These are phyloP conservation scores for Emys orbicularis DNA, from an alignment of 2,797 vertebrate genomes.

Conservation along the genomic window DNA sequence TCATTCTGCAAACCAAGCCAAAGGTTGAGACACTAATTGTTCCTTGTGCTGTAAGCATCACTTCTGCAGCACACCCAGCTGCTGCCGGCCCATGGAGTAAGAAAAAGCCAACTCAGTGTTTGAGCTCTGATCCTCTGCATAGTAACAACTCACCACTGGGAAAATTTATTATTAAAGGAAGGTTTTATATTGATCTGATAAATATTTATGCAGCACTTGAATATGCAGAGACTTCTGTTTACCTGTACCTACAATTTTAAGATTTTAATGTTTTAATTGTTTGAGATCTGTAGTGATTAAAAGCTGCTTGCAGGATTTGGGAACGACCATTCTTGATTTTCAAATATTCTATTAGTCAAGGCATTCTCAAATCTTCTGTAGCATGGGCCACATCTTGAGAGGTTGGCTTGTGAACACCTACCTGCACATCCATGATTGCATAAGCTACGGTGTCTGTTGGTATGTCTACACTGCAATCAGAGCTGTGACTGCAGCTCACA, in stretches of 20 bases:
- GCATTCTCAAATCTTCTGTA: background rate
- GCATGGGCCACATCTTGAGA: background rate
- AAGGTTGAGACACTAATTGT: background rate
- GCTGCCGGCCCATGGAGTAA: background rate
- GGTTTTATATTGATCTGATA: background rate
- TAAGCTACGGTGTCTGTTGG: background rate
- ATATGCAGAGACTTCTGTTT: background rate
- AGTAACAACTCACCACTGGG: background rate
- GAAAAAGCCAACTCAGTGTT: background rate
- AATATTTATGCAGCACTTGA: background rate
- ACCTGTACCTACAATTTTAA: background rate
- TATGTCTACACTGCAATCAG: background rate
- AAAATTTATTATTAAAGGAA: background rate
- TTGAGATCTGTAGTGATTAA: background rate
- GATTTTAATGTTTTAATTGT: background rate
- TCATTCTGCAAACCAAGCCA: background rate
- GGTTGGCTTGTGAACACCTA: background rate
- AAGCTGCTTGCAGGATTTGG: background rate
- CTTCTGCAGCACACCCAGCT: background rate
- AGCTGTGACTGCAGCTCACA: background rate
- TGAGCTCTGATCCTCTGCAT: background rate
- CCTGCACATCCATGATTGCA: background rate
- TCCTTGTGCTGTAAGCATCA: background rate
- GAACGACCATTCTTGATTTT: background rate
- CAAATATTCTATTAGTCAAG: background rate